Evolutionary conservation across 2,888 invertebrate genomes (phyloP), one percentile per base, ranked within the genome.

Genomic region (Oxycera nigricornis): DNA sequence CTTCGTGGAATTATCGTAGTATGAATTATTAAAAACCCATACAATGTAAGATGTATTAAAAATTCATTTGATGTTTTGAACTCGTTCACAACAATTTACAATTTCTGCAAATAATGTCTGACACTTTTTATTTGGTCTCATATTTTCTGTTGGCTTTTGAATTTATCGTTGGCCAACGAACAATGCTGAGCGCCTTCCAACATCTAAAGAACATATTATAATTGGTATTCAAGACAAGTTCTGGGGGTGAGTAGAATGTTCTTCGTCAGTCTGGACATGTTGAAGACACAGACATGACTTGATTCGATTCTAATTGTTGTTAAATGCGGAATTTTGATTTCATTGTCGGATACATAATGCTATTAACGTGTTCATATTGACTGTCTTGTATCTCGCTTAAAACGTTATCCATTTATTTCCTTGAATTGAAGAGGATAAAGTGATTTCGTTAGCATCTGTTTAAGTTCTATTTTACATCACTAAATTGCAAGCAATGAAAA

Each of bases 221-320:
- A 65, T 65, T 65, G 41, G 11, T 24, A 65, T 65, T 65, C 65
- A 65, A 65, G 39, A 65, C 65, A 0, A 65, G 39, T 35, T 41
- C 41, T 39, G 14, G 30, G 39, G 41, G 65, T 41, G 41, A 41
- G 22, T 22, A 41, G 65, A 65, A 39, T 65, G 14, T 65, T 39
- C 24, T 65, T 41, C 24, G 65, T 65, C 35, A 24, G 20, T 59
- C 39, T 65, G 39, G 41, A 24, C 39, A 65, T 41, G 22, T 65
- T 39, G 22, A 11, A n/a, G 17, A 22, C 22, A 24, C 30, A 39
- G 65, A 65, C 65, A 65, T 65, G 39, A 65, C 41, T 65, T 24
- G 65, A 65, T 65, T 65, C 41, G 7, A 65, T 39, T 65, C 41
- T 65, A 65, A 65, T 65, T 65, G 65, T 41, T 24, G 20, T 9